Conservation (phyloP, 2,113 vertebrate genomes). For the human (Homo sapiens) region GRCh38 chr14:30706001-30706500, state of each 20-base stretch:
- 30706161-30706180: neutral
- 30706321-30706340: neutral
- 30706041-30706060: neutral
- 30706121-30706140: neutral
- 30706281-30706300: neutral
- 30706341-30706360: neutral
- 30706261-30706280: neutral
- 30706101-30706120: neutral
- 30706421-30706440: neutral
- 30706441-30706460: neutral
- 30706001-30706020: neutral
- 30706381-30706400: neutral
- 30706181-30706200: neutral
- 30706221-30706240: neutral
- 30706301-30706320: neutral
- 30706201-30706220: neutral
- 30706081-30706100: neutral
- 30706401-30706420: neutral
- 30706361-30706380: neutral
- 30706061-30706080: neutral
- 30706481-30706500: conserved; percentile 30
- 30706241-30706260: neutral
- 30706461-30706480: neutral
- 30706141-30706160: neutral
- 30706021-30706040: neutral